These are phyloP conservation scores for Chiloscyllium punctatum DNA, from an alignment of 2,797 vertebrate genomes.

Conservation along the genomic window DNA sequence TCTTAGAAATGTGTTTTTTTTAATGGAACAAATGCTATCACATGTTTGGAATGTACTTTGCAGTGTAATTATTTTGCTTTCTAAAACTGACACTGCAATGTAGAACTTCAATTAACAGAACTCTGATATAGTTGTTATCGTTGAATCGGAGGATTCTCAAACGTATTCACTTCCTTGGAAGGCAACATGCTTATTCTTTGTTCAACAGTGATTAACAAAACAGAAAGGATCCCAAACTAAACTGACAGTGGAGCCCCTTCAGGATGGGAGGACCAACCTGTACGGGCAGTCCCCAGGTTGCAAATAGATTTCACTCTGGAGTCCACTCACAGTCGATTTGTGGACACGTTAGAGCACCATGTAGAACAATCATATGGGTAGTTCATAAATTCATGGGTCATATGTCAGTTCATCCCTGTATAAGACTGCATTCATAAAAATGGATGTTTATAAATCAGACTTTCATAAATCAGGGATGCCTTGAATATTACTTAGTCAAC, in stretches of 20 bases:
- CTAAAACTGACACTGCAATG: not conserved
- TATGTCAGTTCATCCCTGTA: no score
- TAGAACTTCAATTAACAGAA: not conserved
- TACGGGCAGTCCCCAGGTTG: no score
- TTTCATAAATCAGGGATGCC: no score
- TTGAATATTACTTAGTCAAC: not conserved
- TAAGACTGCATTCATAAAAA: no score
- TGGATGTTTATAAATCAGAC: no score
- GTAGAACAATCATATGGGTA: no score
- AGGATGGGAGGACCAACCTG: no score
- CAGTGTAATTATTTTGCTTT: not conserved
- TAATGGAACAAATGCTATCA: not conserved
- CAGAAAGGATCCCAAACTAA: not conserved
- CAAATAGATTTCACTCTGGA: no score
- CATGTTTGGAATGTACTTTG: not conserved
- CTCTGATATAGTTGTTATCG: not conserved
- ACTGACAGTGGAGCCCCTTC: not conserved
- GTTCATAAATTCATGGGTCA: no score
- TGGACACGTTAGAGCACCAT: no score
- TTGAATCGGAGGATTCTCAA: not conserved
- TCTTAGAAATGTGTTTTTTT: not conserved
- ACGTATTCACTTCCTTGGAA: not conserved
- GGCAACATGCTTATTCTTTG: not conserved
- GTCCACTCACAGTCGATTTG: no score
- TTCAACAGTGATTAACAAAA: not conserved